Evolutionary conservation across 2,888 invertebrate species (phyloP), one percentile per base, ranked within the genome.

Genomic region (Aricia artaxerxes): DNA sequence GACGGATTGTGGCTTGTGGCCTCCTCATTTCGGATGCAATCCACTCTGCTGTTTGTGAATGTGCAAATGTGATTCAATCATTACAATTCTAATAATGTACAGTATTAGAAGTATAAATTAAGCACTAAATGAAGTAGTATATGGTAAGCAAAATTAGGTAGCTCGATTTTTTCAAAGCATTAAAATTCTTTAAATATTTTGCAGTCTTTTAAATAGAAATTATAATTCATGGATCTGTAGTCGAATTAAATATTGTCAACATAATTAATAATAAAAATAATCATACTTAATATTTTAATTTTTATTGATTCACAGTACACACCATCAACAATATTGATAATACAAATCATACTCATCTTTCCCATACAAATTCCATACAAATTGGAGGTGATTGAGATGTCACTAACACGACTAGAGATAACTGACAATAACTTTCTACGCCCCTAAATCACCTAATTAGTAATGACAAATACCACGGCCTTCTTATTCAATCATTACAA

Each of bases 1-100:
- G 84, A 84, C 83, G 82, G 84, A 83, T 84, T 84, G 84, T 78
- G 84, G 84, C 61, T 49, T 72, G 57, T 57, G 57, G 57, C 13
- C 57, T 16, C 57, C 64, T 38, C 73, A 75, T 81, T 76, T 69
- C 78, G 53, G 61, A 78, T 79, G 78, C 77, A 73, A 78, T 53
- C 13, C 53, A 76, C 49, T 73, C 44, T 76, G 69, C 69, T 69
- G 35, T 13, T 69, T 5, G 69, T 38, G 69, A 69, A 35, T 69
- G 64, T 69, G 31, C 35, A 69, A 61, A n/a, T 61, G 61, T 61
- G 61, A 57, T 57, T 61, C 3, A 61, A 61, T 61, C 7, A 61
- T 61, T 57, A 57, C 61, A 13, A 61, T 61, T 24, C 61, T 24
- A 61, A 61, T 61, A n/a, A 24, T 61, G 7, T 61, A 24, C 57